Percentiles rank a stretch among this genome's conserved stretches.
Conservation (phyloP, 2,113 vertebrate genomes). For the Alethe diademata region DNA sequence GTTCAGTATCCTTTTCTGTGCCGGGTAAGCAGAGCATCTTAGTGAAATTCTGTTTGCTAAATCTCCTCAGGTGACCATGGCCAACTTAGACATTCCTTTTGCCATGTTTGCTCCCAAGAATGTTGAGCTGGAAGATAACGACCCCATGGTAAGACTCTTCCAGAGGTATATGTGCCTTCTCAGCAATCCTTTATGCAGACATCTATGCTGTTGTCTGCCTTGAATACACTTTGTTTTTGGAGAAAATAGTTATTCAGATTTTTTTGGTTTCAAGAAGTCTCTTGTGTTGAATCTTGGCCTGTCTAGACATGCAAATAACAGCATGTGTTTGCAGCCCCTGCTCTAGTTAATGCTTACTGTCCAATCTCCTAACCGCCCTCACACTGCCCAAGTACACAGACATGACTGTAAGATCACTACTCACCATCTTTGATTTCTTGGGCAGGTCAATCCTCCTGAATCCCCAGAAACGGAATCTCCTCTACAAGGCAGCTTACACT, state of each 20-base stretch:
- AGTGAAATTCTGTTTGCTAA: slow-evolving; percentile 33
- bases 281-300: neutral
- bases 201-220: neutral
- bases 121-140: slow-evolving; percentile 87
- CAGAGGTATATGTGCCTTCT: neutral
- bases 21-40: neutral
- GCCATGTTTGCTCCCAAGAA: slow-evolving; percentile 92
- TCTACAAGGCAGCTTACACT: slow-evolving; percentile 91
- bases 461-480: slow-evolving; percentile 87
- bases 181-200: neutral
- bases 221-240: neutral
- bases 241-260: neutral
- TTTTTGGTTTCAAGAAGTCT: neutral
- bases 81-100: slow-evolving; percentile 93
- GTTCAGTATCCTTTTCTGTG: neutral
- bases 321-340: neutral
- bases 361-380: neutral
- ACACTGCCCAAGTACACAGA: neutral
- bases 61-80: slow-evolving; percentile 84
- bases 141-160: slow-evolving; percentile 87
- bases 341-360: neutral
- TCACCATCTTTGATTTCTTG: neutral
- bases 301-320: neutral
- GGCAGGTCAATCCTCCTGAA: slow-evolving; percentile 89
- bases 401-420: neutral